Percentiles rank a stretch among this genome's conserved stretches.
Conservation (phyloP, 2,888 invertebrate genomes). For the Platycheirus rosarum region DNA sequence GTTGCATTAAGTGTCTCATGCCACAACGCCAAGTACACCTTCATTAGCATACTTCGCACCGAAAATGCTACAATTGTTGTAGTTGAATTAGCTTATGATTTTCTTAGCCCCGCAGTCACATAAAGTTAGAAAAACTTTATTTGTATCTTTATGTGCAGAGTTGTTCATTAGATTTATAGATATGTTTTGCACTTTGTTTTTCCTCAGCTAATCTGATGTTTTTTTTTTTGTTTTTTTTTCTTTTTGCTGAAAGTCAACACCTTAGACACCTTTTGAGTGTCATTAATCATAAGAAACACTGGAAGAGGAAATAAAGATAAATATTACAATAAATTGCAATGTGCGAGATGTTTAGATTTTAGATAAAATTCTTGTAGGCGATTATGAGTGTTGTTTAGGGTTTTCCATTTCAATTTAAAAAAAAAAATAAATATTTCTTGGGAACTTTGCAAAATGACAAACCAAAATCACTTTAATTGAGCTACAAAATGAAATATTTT, state of each 20-base stretch:
- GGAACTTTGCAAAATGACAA: neutral
- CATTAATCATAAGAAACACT: constrained; percentile 51
- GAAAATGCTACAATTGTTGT: constrained; percentile 61
- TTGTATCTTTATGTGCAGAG: constrained; percentile 5
- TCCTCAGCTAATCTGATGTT: constrained; percentile 1
- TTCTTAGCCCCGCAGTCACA: constrained; percentile 11
- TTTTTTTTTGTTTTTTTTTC: constrained; percentile 1
- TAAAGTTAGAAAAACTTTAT: neutral
- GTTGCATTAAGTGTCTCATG: constrained; percentile 62
- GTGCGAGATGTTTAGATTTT: constrained; percentile 1
- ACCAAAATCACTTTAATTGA: neutral
- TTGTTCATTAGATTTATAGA: neutral
- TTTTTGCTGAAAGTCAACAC: constrained; percentile 8
- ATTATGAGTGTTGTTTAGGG: constrained; percentile 1
- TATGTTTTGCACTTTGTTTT: constrained; percentile 13
- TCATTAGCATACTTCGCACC: constrained; percentile 70
- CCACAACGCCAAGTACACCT: constrained; percentile 15
- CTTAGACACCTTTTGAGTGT: constrained; percentile 43
- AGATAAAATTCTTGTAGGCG: constrained; percentile 23
- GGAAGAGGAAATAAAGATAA: constrained; percentile 30
- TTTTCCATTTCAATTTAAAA: constrained; percentile 19
- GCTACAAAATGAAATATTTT: neutral
- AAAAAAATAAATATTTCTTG: neutral
- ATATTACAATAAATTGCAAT: constrained; percentile 28
- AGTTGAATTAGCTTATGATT: constrained; percentile 32